Evolutionary conservation across 2,888 invertebrate species (phyloP), one percentile per base, ranked within the genome.

Genomic region (Dolichomitus sp.): DNA sequence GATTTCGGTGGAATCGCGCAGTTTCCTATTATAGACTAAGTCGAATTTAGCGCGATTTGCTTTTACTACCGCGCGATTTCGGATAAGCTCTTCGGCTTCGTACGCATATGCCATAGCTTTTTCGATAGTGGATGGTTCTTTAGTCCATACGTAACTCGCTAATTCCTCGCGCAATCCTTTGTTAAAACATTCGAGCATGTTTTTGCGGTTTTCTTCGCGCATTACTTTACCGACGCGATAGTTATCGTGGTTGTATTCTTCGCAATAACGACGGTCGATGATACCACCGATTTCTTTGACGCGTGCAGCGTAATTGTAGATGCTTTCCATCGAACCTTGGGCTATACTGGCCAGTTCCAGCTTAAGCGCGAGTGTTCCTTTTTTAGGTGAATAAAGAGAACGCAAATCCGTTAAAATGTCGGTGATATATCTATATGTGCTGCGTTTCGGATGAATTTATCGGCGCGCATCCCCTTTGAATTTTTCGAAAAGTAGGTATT

Each of bases 401-500:
- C 11, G 19, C 12, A 65, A 14, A n/a, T 65, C 65, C 4, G 23
- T 23, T 0, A 65, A n/a, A 6, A 65, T 23, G 0, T 52, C 12
- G 11, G 19, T 17, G 33, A 68, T 27, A 4, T 33, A 33, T 9
- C 17, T 6, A 52, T 68, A 68, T 5, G 4, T 45, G 2, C 12
- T 17, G 3, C 50, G 19, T 11, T 52, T 68, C 4, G 52, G 17
- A 37, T 52, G 33, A 12, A 52, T 50, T 17, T 68, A 52, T 0
- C 68, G 45, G 1, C 68, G 50, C 17, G 68, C 68, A 12, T 68
- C 68, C 9, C 68, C 68, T 12, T n/a, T 68, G 5, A 68, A 14
- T 3, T 68, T 68, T 1, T 68, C 30, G 9, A 50, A 68, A 5
- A 68, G 14, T 14, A 68, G 11, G 14, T 68, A 68, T 4, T 30